Conservation (phyloP, 2,113 vertebrate species). For the Sceloporus tristichus region DNA sequence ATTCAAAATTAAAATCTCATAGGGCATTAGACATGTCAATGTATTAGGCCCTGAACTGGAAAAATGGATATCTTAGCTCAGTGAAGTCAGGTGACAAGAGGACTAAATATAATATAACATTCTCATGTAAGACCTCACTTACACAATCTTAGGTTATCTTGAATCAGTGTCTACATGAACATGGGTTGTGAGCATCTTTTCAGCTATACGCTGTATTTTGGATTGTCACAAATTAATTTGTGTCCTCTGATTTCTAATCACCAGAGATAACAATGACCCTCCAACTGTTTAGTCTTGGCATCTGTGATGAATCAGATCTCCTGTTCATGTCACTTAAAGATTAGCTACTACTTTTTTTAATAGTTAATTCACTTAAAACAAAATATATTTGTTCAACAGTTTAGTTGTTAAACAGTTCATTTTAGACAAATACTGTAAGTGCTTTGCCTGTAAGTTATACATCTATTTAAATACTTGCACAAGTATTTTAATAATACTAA, state of each 20-base stretch:
- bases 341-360: not conserved
- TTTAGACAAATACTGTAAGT: not conserved
- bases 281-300: not conserved
- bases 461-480: not conserved
- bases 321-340: not conserved
- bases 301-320: not conserved
- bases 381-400: not conserved
- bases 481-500: not conserved
- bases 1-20: not conserved
- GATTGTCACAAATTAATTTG: slow-evolving; percentile 14
- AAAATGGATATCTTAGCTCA: not conserved
- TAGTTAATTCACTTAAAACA: not conserved
- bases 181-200: not conserved
- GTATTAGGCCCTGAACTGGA: not conserved
- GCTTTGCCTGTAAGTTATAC: not conserved
- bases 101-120: not conserved
- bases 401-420: not conserved
- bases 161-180: not conserved
- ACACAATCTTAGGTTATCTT: not conserved
- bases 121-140: not conserved
- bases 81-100: not conserved
- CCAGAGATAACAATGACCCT: not conserved
- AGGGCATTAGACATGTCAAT: not conserved
- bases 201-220: not conserved
- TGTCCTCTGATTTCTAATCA: not conserved